Base-by-base conservation (phyloP, 2,797 vertebrate genomes). In the Tympanoctomys barrerae region DNA sequence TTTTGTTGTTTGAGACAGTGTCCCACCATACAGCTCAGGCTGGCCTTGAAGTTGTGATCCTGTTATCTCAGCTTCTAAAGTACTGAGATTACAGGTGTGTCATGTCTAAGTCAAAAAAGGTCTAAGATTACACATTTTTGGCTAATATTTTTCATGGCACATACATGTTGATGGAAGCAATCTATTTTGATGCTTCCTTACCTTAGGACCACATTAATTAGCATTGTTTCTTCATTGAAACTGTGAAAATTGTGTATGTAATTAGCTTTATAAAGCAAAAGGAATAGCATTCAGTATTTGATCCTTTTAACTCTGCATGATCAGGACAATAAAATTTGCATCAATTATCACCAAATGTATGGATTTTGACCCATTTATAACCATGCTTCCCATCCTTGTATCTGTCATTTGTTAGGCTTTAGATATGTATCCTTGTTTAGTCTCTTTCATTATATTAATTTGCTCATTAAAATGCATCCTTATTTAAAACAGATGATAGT, bases 231-330 rank as follows among this genome's bases (percentile, higher is more conserved):
- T 89, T 96, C 87, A 77, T 68, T 86, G 96, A 94, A 97, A 91
- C 54, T 83, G 84, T 70, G 33, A 71, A 96, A 92, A 89, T 85
- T 95, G 21, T 33, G 62, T 87, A 70, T 87, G 11, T 90, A 81
- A 89, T 97, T 96, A 95, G 39, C n/a, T 93, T 92, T 95, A 89
- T 89, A 96, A 84, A 86, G n/a, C 94, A 80, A 97, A 46, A 94
- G 75, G 14, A 61, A 57, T 96, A 59, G 4, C 54, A 68, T 92
- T 90, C 31, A 73, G 14, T 94, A 68, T 68, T 94, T 66, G 68
- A n/a, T 85, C 68, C 82, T 94, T 95, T 70, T 61, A 90, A 73
- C 59, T 89, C 31, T 94, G 90, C 24, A 52, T 89, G 59, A 90
- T 94, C 57, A 64, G 90, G 42, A 79, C 78, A 89, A 19, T 73